Evolutionary conservation across 1,140 invertebrate genomes (phyloP).

Genomic region (Drosophila baimaii): DNA sequence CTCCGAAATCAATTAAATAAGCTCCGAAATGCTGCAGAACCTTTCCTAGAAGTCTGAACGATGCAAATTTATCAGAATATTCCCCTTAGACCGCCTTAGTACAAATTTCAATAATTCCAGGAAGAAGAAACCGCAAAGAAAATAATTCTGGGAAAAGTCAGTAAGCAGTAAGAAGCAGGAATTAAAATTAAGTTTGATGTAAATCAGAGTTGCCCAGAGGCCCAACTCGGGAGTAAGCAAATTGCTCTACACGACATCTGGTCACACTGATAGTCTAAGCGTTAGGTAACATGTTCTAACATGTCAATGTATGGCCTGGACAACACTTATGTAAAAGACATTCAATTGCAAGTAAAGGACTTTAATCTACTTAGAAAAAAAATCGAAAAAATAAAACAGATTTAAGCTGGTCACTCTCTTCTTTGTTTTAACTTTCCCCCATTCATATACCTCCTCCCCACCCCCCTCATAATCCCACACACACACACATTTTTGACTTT

Average conservation of each 20-base stretch:
- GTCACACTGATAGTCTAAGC: no score
- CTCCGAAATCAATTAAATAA: background rate
- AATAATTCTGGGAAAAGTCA: background rate
- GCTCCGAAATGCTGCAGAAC: no score
- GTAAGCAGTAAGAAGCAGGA: background rate
- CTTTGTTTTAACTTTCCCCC: background rate
- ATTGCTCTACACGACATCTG: no score
- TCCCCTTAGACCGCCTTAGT: no score
- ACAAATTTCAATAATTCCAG: background rate
- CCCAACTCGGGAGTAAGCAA: no score
- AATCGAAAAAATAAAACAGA: background rate
- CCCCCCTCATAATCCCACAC: background rate
- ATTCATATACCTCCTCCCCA: background rate
- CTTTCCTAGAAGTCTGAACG: background rate
- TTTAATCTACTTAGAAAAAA: background rate
- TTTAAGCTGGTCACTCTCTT: background rate
- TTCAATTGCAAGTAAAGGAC: background rate
- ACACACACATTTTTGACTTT: constrained; percentile 15
- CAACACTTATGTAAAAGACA: no score
- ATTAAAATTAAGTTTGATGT: background rate
- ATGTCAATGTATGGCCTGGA: no score
- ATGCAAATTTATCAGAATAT: no score
- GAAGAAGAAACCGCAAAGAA: background rate
- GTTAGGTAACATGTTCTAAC: no score
- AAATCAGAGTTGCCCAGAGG: no score